Percentiles rank a stretch among this genome's conserved stretches.
Conservation (phyloP, 2,888 invertebrate species). For the Nezara viridula region DNA sequence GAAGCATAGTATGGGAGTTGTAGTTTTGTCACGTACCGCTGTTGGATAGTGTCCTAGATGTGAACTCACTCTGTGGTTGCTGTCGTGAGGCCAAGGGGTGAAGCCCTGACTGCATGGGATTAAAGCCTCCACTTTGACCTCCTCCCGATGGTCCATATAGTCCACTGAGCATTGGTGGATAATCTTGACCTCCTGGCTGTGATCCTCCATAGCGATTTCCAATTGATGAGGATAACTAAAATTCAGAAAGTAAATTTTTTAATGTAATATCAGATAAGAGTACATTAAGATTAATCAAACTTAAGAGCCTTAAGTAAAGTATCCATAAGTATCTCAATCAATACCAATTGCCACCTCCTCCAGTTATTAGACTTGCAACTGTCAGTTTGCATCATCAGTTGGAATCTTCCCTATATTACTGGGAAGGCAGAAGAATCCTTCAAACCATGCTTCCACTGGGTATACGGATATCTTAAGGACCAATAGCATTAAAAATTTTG, state of each 20-base stretch:
- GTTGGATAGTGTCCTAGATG: constrained; percentile 56
- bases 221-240: constrained; percentile 57
- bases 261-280: no score
- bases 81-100: constrained; percentile 67
- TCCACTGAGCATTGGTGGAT: constrained; percentile 54
- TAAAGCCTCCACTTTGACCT: constrained; percentile 62
- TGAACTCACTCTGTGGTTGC: constrained; percentile 74
- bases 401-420: no score
- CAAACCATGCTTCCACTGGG: no score
- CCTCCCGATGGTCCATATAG: constrained; percentile 52
- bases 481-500: no score
- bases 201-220: constrained; percentile 56
- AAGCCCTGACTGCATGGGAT: constrained; percentile 63
- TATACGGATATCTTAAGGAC: no score
- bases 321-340: no score
- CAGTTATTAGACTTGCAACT: no score
- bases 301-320: no score
- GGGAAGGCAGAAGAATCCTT: no score
- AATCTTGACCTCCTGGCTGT: constrained; percentile 51
- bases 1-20: constrained; percentile 42
- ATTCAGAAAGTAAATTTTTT: not conserved
- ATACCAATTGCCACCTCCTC: no score
- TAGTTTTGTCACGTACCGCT: constrained; percentile 62
- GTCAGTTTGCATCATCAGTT: no score
- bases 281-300: no score